Evolutionary conservation across 2,797 vertebrate species (phyloP), one percentile per base, ranked within the genome.

Genomic region (Bucorvus abyssinicus): DNA sequence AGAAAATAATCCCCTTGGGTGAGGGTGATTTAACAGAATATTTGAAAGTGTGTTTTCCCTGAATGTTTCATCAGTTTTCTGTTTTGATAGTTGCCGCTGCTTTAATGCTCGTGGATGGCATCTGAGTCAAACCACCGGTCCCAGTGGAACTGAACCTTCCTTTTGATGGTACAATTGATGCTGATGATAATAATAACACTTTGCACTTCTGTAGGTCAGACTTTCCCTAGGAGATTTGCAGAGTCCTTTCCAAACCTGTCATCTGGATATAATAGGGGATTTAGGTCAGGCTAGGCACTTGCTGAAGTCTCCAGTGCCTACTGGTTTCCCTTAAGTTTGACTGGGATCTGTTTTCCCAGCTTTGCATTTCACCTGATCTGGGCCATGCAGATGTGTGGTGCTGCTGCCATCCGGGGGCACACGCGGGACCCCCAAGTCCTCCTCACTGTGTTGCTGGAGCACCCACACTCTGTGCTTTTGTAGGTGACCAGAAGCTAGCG

Each of bases 381-480:
- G 49, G 55, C 36, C 13, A 3, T 6, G 9, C 20, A 2, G 9
- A 36, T 23, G 8, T 36, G 40, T 7, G 21, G 18, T 36, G 38
- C 79, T 36, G 40, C n/a, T 2, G 1, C 42, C 2, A 0, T 32
- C 42, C 0, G 0, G 19, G 30, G 22, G 1, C 30, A 22, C 1
- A 1, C 11, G 9, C 22, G 5, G 65, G 47, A 47, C 63, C 30
- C n/a, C 42, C 57, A 34, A 1, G 15, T 45, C 21, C 57, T 60
- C 30, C 40, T 26, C n/a, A 0, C 20, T 3, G 2, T 9, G 2
- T 32, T 79, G 61, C 44, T 74, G 67, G 27, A 47, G 27, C 40
- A 49, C 15, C 34, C 42, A 5, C 10, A 12, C 40, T 36, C 11
- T 22, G 5, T 13, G 34, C 26, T n/a, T 17, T 53, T 53, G 24